Evolutionary conservation across 1,140 invertebrate species (phyloP), one percentile per base, ranked within the genome.

Genomic region (Andricus grossulariae): DNA sequence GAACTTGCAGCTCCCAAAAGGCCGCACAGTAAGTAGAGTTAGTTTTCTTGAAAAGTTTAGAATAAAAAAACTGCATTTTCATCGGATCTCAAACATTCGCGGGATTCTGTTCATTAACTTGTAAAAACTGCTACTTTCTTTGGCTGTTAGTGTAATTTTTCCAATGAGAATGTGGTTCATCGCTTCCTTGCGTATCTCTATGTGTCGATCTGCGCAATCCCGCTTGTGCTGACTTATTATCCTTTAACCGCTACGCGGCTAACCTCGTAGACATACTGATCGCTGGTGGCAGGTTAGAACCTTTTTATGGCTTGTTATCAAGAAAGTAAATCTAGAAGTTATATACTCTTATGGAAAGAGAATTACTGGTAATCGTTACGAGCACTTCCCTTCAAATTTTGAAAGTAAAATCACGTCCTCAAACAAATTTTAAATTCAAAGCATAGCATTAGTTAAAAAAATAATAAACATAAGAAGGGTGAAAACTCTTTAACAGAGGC

Each of bases 21-120:
- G 89, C 94, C 94, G 75, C 93, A 94, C 79, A 95, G 95, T 96
- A 92, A 94, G 94, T 93, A 12, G 16, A 73, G n/a, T 13, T 71
- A 49, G 10, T 70, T 49, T 16, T 80, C 72, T 70, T 80, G 80
- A 75, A n/a, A 72, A 75, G 71, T 18, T 16, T 8, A 60, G 76
- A 71, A 75, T 52, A 16, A 57, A 45, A 73, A 75, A 81, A 79
- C 74, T 78, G 84, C 83, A 85, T 88, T 82, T 86, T 87, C 85
- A 86, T 87, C 81, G 85, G 86, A 32, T 32, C 25, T 66, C 57
- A 32, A 66, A 7, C 32, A 66, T 32, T 66, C 57, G 21, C 25
- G 57, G 6, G 32, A 21, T 25, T 66, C 60, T 39, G 7, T 39
- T 32, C 21, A 66, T 66, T 66, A 54, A 54, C 52, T 54, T 54